Evolutionary conservation across 2,113 vertebrate genomes (phyloP).

Genomic region (Nothobranchius kuhntae): DNA sequence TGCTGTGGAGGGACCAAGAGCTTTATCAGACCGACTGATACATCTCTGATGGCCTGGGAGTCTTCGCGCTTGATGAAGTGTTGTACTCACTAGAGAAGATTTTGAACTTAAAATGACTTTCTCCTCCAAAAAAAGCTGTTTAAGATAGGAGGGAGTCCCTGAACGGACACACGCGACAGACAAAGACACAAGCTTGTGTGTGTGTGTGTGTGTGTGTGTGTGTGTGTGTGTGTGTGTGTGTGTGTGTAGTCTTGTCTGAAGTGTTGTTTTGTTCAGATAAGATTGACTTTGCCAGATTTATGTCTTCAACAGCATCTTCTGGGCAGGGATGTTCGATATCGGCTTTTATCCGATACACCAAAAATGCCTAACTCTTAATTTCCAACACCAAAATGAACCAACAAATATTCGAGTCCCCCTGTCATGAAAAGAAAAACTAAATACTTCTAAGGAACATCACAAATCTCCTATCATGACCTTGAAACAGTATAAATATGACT

Average conservation of each 20-base stretch:
- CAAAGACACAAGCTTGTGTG: constrained; percentile 74
- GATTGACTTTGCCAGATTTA: not conserved
- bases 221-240: constrained; percentile 31
- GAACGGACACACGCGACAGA: constrained; percentile 80
- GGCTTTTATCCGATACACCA: no score
- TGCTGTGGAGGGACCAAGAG: constrained; percentile 90
- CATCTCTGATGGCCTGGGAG: constrained; percentile 93
- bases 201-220: constrained; percentile 21
- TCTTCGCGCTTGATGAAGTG: constrained; percentile 98
- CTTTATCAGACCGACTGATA: constrained; percentile 98
- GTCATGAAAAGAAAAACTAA: no score
- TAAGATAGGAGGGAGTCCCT: constrained; percentile 87
- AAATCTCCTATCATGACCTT: no score
- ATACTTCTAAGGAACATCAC: no score
- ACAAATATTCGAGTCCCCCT: no score
- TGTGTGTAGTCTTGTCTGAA: constrained; percentile 4
- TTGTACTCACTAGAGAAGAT: constrained; percentile 91
- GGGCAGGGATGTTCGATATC: no score
- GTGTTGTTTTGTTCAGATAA: not conserved
- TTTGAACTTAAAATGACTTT: constrained; percentile 94
- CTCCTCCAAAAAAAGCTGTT: constrained; percentile 48
- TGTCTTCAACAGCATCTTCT: no score
- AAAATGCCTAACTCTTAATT: no score
- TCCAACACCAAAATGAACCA: no score
- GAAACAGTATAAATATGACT: no score